These are phyloP conservation scores for Perdita meconis DNA, from an alignment of 2,888 invertebrate genomes.

Conservation along the genomic window DNA sequence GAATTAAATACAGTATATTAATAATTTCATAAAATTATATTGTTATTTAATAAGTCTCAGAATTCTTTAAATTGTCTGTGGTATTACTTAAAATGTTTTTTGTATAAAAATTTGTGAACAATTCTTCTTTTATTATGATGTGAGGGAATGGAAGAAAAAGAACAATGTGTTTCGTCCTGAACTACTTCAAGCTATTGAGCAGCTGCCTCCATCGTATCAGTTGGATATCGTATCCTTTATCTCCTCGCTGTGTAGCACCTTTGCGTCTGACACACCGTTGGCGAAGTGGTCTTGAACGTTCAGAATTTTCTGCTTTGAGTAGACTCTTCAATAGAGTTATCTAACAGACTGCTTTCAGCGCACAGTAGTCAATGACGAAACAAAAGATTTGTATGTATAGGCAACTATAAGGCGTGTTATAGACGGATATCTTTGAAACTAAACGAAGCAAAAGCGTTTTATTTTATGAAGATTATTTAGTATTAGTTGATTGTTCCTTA, in stretches of 20 bases:
- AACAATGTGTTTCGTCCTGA: not conserved
- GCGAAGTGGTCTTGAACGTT: not conserved
- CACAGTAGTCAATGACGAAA: not conserved
- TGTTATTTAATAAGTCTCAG: no score
- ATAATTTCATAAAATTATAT: no score
- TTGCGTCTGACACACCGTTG: not conserved
- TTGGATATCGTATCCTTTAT: not conserved
- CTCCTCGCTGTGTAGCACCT: not conserved
- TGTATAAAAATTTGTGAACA: no score
- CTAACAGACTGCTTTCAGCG: slow-evolving; percentile 2
- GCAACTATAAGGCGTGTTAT: not conserved
- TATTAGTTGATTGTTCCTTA: no score
- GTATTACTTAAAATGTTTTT: no score
- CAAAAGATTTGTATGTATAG: slow-evolving; percentile 5
- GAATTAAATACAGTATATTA: not conserved
- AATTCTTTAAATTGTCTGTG: no score
- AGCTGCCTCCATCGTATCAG: not conserved
- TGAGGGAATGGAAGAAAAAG: not conserved
- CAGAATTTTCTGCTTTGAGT: slow-evolving; percentile 1
- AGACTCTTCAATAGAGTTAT: not conserved
- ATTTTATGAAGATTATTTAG: no score
- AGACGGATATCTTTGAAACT: no score
- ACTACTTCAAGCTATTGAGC: not conserved
- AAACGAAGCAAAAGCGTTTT: no score
- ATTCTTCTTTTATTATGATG: no score